Evolutionary conservation across 2,113 vertebrate genomes (phyloP).

Genomic region (Hystrix brachyura): DNA sequence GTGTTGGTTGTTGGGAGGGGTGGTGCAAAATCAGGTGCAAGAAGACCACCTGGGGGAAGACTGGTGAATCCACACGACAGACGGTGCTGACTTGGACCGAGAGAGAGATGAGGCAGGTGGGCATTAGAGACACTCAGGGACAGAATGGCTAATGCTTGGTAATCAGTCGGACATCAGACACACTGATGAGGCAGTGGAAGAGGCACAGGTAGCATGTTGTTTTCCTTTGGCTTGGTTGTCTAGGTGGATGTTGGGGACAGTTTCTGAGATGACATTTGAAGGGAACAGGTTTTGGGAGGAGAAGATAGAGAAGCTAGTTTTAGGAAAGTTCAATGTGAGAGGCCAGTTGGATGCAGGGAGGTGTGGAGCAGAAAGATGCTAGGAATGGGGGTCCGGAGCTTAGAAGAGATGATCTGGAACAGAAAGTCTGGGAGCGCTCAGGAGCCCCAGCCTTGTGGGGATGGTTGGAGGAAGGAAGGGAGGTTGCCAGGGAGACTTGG

Average conservation of each 20-base stretch:
- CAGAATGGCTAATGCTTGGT: not conserved
- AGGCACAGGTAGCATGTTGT: not conserved
- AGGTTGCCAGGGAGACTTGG: not conserved
- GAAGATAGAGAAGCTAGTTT: not conserved
- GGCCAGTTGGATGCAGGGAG: not conserved
- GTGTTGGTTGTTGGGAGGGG: not conserved
- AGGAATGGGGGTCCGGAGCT: not conserved
- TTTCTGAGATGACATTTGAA: not conserved
- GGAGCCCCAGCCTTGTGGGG: not conserved
- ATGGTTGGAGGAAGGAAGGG: not conserved
- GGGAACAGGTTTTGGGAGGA: not conserved
- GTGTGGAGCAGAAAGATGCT: not conserved
- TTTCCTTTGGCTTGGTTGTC: not conserved
- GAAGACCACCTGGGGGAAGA: not conserved
- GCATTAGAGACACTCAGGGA: not conserved
- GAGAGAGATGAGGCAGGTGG: not conserved
- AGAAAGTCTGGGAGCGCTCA: not conserved
- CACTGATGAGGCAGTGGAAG: not conserved
- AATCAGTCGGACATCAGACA: not conserved
- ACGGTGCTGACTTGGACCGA: not conserved
- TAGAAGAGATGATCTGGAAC: not conserved
- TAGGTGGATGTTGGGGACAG: not conserved
- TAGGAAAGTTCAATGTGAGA: not conserved
- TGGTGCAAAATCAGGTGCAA: not conserved
- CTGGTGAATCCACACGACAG: not conserved